Conservation (phyloP, 1,140 invertebrate genomes). For the Habropoda laboriosa region DNA sequence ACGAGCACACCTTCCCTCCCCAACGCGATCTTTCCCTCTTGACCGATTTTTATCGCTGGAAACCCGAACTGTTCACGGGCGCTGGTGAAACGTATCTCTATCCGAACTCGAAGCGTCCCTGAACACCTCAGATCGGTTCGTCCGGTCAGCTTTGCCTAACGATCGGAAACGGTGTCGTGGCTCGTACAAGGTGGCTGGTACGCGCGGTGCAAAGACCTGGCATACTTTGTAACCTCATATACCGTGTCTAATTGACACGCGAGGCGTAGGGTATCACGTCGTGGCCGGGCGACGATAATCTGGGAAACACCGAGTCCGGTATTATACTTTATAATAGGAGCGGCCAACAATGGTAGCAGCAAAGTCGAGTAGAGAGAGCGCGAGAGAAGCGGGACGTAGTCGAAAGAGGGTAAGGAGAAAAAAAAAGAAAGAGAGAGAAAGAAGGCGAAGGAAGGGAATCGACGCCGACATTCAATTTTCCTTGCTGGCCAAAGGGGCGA, state of each 20-base stretch:
- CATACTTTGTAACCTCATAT: constrained; percentile 70
- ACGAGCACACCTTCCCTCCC: too few relatives aligned
- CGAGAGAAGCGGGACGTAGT: not conserved
- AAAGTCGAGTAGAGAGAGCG: too few relatives aligned
- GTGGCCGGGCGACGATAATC: constrained; percentile 71
- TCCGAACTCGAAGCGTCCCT: too few relatives aligned
- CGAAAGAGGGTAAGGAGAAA: not conserved
- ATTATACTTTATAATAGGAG: constrained; percentile 78
- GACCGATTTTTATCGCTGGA: constrained; percentile 5
- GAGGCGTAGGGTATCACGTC: constrained; percentile 69
- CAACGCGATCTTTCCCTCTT: too few relatives aligned
- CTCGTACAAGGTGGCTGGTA: constrained; percentile 42
- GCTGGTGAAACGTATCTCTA: not conserved
- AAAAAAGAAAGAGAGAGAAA: constrained; percentile 1
- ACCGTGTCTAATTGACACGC: constrained; percentile 78
- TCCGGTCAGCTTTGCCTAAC: constrained; percentile 47
- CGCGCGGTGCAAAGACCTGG: constrained; percentile 64
- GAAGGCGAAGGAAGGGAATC: constrained; percentile 56
- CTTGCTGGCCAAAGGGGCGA: constrained; percentile 23
- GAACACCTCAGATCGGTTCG: constrained; percentile 44
- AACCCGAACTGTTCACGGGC: not conserved
- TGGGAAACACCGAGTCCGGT: constrained; percentile 69
- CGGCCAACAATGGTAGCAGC: constrained; percentile 1
- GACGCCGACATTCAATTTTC: constrained; percentile 67
- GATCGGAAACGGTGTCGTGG: constrained; percentile 65